Conservation (phyloP, 2,113 vertebrate genomes). For the Misgurnus anguillicaudatus region DNA sequence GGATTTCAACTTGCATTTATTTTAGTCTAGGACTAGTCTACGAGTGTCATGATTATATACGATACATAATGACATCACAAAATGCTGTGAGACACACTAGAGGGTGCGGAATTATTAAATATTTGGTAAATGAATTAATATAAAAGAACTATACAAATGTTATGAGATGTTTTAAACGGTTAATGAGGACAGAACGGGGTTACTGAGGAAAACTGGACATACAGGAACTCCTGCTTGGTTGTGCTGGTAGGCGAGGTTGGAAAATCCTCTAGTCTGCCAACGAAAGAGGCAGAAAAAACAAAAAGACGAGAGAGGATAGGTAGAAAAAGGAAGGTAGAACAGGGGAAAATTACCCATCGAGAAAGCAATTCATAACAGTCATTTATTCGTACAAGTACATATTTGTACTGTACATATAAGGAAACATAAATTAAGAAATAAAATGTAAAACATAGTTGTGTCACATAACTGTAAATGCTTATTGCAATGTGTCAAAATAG, state of each 20-base stretch:
- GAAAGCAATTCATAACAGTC: background rate
- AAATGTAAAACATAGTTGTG: background rate
- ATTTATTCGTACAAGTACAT: background rate
- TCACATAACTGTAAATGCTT: background rate
- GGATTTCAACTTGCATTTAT: too few relatives aligned
- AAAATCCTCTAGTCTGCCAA: constrained; percentile 97
- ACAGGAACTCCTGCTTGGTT: constrained; percentile 99
- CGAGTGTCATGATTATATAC: too few relatives aligned
- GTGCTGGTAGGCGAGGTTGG: constrained; percentile 99
- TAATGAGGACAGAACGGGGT: constrained; percentile 8
- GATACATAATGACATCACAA: background rate
- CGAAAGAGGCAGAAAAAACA: constrained; percentile 52
- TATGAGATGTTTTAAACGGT: constrained; percentile 43
- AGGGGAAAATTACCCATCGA: background rate
- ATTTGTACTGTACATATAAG: background rate
- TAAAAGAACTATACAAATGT: constrained; percentile 25
- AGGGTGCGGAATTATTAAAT: background rate
- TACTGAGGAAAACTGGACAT: constrained; percentile 78
- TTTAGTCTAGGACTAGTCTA: too few relatives aligned
- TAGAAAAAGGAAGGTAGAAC: constrained; percentile 22
- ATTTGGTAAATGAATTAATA: background rate
- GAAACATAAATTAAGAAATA: background rate
- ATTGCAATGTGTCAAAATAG: too few relatives aligned
- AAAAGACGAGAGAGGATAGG: constrained; percentile 18
- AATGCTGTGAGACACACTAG: background rate